Evolutionary conservation across 2,797 vertebrate species (phyloP).

Genomic region (Coccyzus lansbergi): DNA sequence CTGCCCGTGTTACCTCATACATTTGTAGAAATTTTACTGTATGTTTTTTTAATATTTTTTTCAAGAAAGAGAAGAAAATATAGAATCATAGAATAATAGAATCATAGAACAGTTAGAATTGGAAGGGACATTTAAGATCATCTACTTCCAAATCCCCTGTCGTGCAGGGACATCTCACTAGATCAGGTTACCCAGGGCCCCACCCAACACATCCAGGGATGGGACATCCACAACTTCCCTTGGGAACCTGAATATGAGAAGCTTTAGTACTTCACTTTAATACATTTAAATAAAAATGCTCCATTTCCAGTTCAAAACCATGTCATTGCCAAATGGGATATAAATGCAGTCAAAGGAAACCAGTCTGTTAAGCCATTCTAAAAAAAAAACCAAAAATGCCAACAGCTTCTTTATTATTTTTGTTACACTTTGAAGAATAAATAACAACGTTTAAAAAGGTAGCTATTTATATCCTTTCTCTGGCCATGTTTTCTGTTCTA

Average conservation of each 20-base stretch:
- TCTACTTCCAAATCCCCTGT: too few relatives aligned
- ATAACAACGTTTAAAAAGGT: not conserved
- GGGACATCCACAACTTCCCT: too few relatives aligned
- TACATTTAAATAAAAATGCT: not conserved
- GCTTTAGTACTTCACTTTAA: not conserved
- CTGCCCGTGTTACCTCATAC: not conserved
- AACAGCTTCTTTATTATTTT: not conserved
- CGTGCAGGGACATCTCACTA: too few relatives aligned
- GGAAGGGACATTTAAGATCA: too few relatives aligned
- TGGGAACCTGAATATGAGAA: not conserved
- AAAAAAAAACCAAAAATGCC: not conserved
- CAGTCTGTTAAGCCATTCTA: not conserved
- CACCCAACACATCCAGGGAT: too few relatives aligned
- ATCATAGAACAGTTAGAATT: too few relatives aligned
- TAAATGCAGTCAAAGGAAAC: not conserved
- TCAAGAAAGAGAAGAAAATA: not conserved
- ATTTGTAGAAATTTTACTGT: not conserved
- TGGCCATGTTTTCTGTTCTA: not conserved
- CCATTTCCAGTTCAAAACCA: not conserved
- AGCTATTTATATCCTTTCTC: not conserved
- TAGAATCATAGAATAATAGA: too few relatives aligned
- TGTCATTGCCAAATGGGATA: not conserved
- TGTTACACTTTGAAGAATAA: not conserved
- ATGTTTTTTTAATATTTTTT: too few relatives aligned
- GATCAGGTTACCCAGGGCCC: too few relatives aligned